Evolutionary conservation across 2,113 vertebrate species (phyloP).

Genomic region (Centropus bengalensis): DNA sequence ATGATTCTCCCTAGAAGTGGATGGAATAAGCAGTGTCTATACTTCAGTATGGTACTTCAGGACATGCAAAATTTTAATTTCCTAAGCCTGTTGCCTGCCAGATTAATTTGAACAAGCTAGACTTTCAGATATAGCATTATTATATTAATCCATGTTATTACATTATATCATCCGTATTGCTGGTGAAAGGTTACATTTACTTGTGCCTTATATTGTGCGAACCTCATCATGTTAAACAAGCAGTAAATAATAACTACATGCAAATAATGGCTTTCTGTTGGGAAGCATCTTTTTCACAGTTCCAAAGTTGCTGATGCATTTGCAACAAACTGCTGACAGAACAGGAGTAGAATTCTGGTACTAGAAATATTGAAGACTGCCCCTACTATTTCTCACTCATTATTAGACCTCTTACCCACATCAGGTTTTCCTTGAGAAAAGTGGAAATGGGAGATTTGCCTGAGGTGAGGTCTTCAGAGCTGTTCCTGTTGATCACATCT

Average conservation of each 20-base stretch:
- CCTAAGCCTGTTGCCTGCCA: neutral
- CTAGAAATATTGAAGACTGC: conserved; percentile 62
- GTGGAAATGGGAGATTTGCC: conserved; percentile 57
- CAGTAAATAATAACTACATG: neutral
- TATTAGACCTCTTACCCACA: conserved; percentile 55
- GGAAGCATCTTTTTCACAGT: conserved; percentile 45
- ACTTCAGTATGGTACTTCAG: neutral
- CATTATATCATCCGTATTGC: neutral
- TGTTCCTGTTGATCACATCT: conserved; percentile 19
- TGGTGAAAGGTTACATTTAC: neutral
- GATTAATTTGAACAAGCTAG: neutral
- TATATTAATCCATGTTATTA: neutral
- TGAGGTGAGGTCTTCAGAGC: conserved; percentile 27
- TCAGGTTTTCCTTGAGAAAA: conserved; percentile 59
- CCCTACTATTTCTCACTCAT: conserved; percentile 59
- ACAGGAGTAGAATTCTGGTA: conserved; percentile 55
- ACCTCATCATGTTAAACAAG: neutral
- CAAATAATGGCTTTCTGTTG: neutral
- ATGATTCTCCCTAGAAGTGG: neutral
- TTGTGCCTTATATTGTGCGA: neutral
- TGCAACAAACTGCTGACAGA: conserved; percentile 34
- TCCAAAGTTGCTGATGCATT: conserved; percentile 57
- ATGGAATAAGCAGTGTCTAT: neutral
- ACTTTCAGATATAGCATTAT: neutral
- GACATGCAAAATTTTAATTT: neutral